These are phyloP conservation scores for Athetis lepigone DNA, from an alignment of 2,888 invertebrate species.

Conservation along the genomic window DNA sequence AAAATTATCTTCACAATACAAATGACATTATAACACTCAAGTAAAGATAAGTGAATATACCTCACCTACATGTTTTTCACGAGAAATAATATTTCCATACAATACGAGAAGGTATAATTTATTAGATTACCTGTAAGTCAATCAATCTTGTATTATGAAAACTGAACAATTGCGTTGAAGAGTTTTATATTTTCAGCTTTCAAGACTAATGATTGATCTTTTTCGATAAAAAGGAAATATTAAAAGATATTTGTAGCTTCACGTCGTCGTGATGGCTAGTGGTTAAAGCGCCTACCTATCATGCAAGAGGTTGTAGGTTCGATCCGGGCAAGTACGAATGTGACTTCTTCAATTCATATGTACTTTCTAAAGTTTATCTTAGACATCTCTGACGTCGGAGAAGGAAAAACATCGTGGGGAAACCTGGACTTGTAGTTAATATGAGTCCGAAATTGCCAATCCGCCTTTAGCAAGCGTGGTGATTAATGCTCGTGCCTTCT, in stretches of 20 bases:
- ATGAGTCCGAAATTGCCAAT: no score
- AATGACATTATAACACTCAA: not conserved
- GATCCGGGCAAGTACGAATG: no score
- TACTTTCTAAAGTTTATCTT: no score
- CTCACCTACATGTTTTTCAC: constrained; percentile 5
- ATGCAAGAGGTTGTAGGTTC: no score
- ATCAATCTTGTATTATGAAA: constrained; percentile 54
- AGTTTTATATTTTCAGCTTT: constrained; percentile 17
- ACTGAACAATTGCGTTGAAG: constrained; percentile 36
- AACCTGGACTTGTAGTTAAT: no score
- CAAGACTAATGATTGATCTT: constrained; percentile 37
- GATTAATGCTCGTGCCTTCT: no score
- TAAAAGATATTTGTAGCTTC: constrained; percentile 1
- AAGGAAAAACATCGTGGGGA: no score
- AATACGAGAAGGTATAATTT: constrained; percentile 5
- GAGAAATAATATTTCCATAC: constrained; percentile 3
- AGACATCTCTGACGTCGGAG: no score
- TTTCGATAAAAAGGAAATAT: constrained; percentile 1
- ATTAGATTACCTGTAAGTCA: constrained; percentile 32
- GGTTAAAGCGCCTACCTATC: no score
- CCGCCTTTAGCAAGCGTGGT: no score
- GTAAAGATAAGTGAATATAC: not conserved
- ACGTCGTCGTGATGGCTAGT: no score
- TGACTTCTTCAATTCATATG: no score
- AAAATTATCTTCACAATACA: not conserved